Evolutionary conservation across 2,888 invertebrate species (phyloP).

Genomic region (Phlogophora meticulosa): DNA sequence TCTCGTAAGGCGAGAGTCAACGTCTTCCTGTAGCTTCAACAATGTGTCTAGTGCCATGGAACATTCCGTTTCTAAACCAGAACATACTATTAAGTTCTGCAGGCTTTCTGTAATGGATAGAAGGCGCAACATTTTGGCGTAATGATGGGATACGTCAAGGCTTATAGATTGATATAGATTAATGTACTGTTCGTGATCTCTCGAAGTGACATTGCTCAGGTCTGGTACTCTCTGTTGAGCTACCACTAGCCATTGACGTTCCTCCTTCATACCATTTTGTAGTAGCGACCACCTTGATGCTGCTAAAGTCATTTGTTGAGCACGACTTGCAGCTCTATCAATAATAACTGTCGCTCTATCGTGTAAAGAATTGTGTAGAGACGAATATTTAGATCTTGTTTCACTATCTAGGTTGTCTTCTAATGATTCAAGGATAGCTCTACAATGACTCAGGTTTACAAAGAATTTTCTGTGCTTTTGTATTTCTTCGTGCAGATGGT

Average conservation of each 20-base stretch:
- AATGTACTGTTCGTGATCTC: constrained; percentile 96
- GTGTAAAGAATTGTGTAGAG: constrained; percentile 94
- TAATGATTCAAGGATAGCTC: constrained; percentile 96
- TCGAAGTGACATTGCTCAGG: constrained; percentile 94
- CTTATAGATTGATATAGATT: constrained; percentile 95
- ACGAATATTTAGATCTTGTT: constrained; percentile 94
- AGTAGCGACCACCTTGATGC: constrained; percentile 96
- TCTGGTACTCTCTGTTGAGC: constrained; percentile 96
- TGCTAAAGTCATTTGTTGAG: constrained; percentile 96
- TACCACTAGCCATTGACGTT: constrained; percentile 95
- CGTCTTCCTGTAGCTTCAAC: constrained; percentile 94
- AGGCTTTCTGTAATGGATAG: constrained; percentile 94
- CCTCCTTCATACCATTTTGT: constrained; percentile 96
- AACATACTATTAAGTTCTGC: constrained; percentile 94
- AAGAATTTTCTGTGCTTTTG: constrained; percentile 97
- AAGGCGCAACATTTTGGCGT: constrained; percentile 94
- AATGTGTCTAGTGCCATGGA: constrained; percentile 94
- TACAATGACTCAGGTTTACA: constrained; percentile 96
- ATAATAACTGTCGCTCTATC: constrained; percentile 94
- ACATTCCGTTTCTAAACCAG: constrained; percentile 94
- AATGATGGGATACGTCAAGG: constrained; percentile 95
- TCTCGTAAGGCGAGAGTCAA: constrained; percentile 93
- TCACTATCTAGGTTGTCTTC: constrained; percentile 96
- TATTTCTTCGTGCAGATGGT: constrained; percentile 96
- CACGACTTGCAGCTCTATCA: constrained; percentile 95